A percentile compares a stretch with the other conserved stretches of the same genome.
phyloP scores from a whole-genome alignment of 2,888 invertebrate species.

The Volucella inanis region DNA sequence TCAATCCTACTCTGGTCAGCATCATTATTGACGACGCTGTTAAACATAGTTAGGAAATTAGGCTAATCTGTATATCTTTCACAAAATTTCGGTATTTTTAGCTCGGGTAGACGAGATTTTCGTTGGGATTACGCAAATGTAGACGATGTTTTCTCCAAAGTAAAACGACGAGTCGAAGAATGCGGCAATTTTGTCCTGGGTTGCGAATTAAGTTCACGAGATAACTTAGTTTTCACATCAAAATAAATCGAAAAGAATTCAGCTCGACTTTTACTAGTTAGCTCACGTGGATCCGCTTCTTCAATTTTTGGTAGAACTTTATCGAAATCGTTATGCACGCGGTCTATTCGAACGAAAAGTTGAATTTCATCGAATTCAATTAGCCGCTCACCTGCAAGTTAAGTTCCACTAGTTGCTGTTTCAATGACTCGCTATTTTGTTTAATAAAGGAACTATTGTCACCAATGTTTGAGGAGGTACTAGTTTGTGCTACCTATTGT shows the following conservation, averaged over 20 bases:
- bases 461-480: too few relatives aligned
- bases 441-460: too few relatives aligned
- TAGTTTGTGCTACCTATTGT: too few relatives aligned
- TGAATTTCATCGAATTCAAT: slow-evolving; percentile 53
- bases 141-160: too few relatives aligned
- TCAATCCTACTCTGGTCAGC: slow-evolving; percentile 57
- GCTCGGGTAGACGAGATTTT: slow-evolving; percentile 62
- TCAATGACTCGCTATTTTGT: too few relatives aligned
- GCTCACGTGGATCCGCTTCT: slow-evolving; percentile 12
- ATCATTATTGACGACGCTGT: slow-evolving; percentile 52
- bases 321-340: slow-evolving; percentile 43
- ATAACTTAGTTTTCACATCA: too few relatives aligned
- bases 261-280: slow-evolving; percentile 9
- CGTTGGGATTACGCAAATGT: too few relatives aligned
- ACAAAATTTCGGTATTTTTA: slow-evolving; percentile 57
- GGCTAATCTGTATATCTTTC: slow-evolving; percentile 66
- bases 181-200: too few relatives aligned
- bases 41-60: slow-evolving; percentile 67
- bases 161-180: too few relatives aligned
- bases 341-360: slow-evolving; percentile 55
- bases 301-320: too few relatives aligned
- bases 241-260: slow-evolving; percentile 45
- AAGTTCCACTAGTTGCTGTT: slow-evolving; percentile 28
- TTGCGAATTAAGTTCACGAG: too few relatives aligned
- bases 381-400: slow-evolving; percentile 29